Percentiles rank a stretch among this genome's conserved stretches.
phyloP scores from a whole-genome alignment of 2,113 vertebrate species.

The Eclectus roratus region DNA sequence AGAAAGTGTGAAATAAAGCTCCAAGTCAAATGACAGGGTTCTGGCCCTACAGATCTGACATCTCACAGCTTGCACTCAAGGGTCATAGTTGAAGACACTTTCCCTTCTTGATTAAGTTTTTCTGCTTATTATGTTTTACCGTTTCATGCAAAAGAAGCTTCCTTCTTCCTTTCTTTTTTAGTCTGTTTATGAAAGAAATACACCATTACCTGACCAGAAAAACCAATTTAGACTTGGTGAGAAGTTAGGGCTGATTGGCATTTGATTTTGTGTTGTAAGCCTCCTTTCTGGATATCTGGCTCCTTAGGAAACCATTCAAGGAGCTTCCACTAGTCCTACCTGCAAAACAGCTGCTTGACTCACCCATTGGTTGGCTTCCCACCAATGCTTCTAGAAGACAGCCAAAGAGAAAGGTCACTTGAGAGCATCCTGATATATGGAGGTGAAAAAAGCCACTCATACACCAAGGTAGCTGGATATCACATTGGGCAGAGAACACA shows the following conservation, averaged over 20 bases:
- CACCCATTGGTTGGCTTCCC: not conserved
- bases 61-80: not conserved
- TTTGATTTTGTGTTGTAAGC: not conserved
- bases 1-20: not conserved
- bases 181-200: not conserved
- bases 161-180: no score
- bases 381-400: not conserved
- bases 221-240: not conserved
- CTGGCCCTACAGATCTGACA: not conserved
- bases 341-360: not conserved
- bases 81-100: not conserved
- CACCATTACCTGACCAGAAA: not conserved
- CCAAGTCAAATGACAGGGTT: constrained; percentile 19
- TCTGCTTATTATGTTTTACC: not conserved
- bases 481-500: not conserved
- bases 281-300: not conserved
- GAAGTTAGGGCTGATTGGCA: not conserved
- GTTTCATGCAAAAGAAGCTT: not conserved
- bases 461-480: not conserved
- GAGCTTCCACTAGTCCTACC: not conserved
- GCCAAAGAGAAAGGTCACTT: not conserved
- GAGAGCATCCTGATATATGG: not conserved
- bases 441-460: not conserved
- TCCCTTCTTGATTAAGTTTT: not conserved
- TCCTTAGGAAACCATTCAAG: not conserved